A percentile compares a stretch with the other conserved stretches of the same genome.
These are phyloP conservation scores for Entomyzon cyanotis DNA, from an alignment of 2,113 vertebrate genomes.

Conservation along the genomic window DNA sequence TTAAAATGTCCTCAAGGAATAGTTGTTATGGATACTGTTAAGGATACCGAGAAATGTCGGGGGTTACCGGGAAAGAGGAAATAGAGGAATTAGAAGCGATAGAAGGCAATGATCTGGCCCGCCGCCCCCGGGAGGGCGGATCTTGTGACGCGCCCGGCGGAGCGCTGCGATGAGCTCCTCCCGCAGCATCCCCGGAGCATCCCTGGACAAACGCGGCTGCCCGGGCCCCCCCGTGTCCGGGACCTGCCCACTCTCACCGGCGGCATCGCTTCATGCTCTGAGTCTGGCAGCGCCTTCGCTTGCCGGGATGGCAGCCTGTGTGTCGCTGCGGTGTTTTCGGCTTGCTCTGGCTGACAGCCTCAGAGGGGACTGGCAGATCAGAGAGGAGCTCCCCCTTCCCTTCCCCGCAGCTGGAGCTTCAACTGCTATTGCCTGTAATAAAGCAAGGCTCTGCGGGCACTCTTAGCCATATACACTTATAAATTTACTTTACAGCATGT, in stretches of 20 bases:
- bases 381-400: too few relatives aligned
- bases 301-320: background rate
- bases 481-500: background rate
- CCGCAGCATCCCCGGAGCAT: background rate
- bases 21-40: constrained; percentile 37
- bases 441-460: background rate
- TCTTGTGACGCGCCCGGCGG: background rate
- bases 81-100: background rate
- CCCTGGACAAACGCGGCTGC: background rate
- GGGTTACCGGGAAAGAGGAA: background rate
- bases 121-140: background rate
- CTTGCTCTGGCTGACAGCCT: background rate
- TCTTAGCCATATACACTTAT: accelerated
- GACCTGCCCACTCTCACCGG: accelerated
- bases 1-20: constrained; percentile 56
- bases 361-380: background rate
- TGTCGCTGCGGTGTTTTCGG: background rate
- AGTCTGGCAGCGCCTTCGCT: background rate
- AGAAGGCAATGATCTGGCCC: background rate
- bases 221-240: background rate
- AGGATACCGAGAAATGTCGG: background rate
- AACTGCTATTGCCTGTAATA: accelerated
- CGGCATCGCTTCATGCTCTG: accelerated
- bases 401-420: background rate
- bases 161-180: background rate